A percentile compares a stretch with the other conserved stretches of the same genome.
These are phyloP conservation scores for Lycaon pictus DNA, from an alignment of 2,113 vertebrate species.

Conservation along the genomic window DNA sequence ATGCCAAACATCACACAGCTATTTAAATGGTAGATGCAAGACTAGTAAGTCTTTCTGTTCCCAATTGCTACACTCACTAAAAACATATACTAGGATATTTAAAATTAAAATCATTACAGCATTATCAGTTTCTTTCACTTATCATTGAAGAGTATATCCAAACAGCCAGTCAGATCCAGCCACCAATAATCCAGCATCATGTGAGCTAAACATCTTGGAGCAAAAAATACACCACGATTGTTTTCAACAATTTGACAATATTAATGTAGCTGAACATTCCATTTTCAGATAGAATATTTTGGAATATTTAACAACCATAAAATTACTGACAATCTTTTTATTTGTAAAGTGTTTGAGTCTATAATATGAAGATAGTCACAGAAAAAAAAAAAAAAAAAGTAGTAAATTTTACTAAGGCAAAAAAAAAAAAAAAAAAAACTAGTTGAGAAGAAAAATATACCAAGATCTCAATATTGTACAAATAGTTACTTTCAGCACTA, in stretches of 20 bases:
- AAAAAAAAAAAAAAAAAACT: not conserved
- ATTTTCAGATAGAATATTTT: not conserved
- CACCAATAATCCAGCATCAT: not conserved
- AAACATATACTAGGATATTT: not conserved
- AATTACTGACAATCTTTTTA: not conserved
- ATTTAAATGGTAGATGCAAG: not conserved
- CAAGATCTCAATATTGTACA: not conserved
- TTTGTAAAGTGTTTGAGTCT: not conserved
- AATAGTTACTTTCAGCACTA: not conserved
- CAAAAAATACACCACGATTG: not conserved
- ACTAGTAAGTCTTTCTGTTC: not conserved
- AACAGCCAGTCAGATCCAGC: not conserved
- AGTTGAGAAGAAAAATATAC: not conserved
- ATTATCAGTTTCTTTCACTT: not conserved
- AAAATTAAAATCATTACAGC: slow-evolving; percentile 7
- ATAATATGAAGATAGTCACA: not conserved
- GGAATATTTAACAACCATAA: not conserved
- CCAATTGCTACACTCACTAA: not conserved
- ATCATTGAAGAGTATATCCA: not conserved
- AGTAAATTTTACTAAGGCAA: slow-evolving; percentile 6
- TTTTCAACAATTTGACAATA: not conserved
- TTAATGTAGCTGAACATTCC: not conserved
- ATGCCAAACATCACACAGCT: not conserved
- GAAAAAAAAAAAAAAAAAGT: not conserved
- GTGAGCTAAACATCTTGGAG: not conserved